phyloP scores from a whole-genome alignment of 2,888 invertebrate species.

The Eupithecia subfuscata region DNA sequence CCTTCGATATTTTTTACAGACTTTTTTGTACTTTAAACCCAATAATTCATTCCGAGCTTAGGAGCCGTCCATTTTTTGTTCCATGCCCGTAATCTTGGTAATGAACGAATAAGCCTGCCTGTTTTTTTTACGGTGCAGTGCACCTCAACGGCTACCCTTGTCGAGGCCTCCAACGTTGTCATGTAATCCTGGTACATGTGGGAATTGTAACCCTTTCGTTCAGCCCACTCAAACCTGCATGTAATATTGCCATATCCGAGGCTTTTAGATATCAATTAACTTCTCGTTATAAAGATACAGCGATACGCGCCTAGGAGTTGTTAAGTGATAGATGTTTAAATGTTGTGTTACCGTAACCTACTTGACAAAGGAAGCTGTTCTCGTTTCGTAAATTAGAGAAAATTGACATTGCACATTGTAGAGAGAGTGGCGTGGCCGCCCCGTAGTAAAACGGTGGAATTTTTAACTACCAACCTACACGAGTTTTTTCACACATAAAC shows the following conservation, averaged over 20 bases:
- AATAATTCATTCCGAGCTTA: slow-evolving; percentile 30
- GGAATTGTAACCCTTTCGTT: slow-evolving; percentile 44
- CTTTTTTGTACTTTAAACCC: slow-evolving; percentile 25
- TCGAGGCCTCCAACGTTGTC: slow-evolving; percentile 31
- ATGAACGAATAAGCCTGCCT: slow-evolving; percentile 12
- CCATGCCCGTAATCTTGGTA: slow-evolving; percentile 8
- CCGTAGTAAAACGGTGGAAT: neutral
- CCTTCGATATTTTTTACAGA: slow-evolving; percentile 38
- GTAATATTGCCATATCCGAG: neutral
- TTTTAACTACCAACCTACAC: neutral
- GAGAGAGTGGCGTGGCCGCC: neutral
- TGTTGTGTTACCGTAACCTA: neutral
- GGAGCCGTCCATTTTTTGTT: slow-evolving; percentile 33
- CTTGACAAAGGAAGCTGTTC: neutral
- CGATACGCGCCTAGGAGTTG: neutral
- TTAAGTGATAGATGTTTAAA: neutral
- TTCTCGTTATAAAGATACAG: neutral
- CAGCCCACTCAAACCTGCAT: slow-evolving; percentile 3
- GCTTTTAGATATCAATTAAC: neutral
- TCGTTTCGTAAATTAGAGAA: neutral
- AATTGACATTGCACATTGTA: neutral
- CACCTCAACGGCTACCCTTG: slow-evolving; percentile 27
- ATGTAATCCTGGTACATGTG: slow-evolving; percentile 53
- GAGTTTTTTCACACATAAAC: neutral
- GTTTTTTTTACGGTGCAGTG: slow-evolving; percentile 17